These are phyloP conservation scores for Drosophila birchii DNA, from an alignment of 2,888 invertebrate genomes.

Conservation along the genomic window DNA sequence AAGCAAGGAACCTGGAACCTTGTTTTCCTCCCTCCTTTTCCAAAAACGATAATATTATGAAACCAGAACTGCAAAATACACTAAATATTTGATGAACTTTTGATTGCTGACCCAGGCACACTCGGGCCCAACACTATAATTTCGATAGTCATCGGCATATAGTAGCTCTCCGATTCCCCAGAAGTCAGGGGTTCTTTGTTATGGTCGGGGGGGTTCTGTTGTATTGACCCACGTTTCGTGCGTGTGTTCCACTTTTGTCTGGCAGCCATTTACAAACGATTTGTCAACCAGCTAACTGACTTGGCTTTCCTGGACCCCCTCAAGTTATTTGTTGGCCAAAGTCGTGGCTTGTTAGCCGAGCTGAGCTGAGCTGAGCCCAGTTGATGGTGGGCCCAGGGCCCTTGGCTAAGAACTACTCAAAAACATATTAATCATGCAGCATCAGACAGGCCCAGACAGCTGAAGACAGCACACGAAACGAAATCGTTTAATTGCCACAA, in stretches of 20 bases:
- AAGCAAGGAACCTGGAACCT: background rate
- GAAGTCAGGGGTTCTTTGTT: conserved; percentile 5
- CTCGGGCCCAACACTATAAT: conserved; percentile 21
- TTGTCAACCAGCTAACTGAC: conserved; percentile 61
- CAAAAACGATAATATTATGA: conserved; percentile 13
- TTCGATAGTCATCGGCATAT: conserved; percentile 10
- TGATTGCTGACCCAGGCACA: conserved; percentile 26
- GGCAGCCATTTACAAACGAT: conserved; percentile 74
- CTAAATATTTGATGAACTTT: conserved; percentile 29
- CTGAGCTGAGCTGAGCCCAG: background rate
- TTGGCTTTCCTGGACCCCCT: conserved; percentile 21
- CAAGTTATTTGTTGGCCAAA: conserved; percentile 18
- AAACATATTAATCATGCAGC: conserved; percentile 78
- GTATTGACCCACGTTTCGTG: conserved; percentile 47
- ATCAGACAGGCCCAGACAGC: conserved; percentile 38
- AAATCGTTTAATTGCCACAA: conserved; percentile 73
- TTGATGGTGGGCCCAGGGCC: conserved; percentile 45
- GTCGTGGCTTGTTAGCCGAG: conserved; percentile 49
- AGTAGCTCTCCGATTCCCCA: background rate
- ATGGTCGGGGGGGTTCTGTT: background rate
- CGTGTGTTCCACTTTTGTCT: conserved; percentile 79
- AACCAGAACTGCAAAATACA: conserved; percentile 15
- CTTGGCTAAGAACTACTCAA: conserved; percentile 75
- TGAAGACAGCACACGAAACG: conserved; percentile 42
- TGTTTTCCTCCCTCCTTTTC: too few relatives aligned